Base-by-base conservation (phyloP, 2,113 vertebrate genomes). In the Stegastes partitus region DNA sequence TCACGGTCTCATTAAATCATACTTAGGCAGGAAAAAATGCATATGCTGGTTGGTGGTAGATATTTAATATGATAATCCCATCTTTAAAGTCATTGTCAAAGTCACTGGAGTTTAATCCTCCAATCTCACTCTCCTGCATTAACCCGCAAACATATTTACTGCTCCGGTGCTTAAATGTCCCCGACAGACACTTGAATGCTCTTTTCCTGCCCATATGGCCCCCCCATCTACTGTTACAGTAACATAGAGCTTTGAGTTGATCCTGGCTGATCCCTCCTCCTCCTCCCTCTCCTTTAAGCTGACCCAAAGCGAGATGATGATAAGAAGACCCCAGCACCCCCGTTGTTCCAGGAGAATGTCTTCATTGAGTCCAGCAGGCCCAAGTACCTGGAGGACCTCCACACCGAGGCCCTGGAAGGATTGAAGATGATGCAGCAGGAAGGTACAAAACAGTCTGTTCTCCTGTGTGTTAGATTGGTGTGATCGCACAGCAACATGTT, bases 401-500 rank as follows among this genome's bases (percentile, higher is more conserved):
- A 98, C 92, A 95, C 82, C 0, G 96, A 99, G 93, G 98, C 98
- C 7, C 95, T 95, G 91, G 94, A 96, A 66, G 97, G 97, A 0
- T 92, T 99, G 25, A 97, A 97, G 84, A 96, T 96, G 74, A 93
- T 96, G 34, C 97, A 97, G 89, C 94, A 97, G 78, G 96, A 97
- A 93, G 98, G 98, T 99, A 90, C 37, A 42, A 49, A 57, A 49
- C 47, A 56, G 14, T 31, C 0, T n/a, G 28, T 21, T 31, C 37
- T 39, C 12, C 10, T 58, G 4, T 56, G 57, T 15, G 23, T 19
- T 47, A 53, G 63, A 74, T 74, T 62, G 65, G 18, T 67, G 57
- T 28, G 45, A 14, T 67, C 51, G 1, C 54, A 14, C 59, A 47
- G 61, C 12, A 42, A 45, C 23, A 56, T 67, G 19, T 70, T 59